These are phyloP conservation scores for Pipra filicauda DNA, from an alignment of 2,113 vertebrate genomes.

Conservation along the genomic window DNA sequence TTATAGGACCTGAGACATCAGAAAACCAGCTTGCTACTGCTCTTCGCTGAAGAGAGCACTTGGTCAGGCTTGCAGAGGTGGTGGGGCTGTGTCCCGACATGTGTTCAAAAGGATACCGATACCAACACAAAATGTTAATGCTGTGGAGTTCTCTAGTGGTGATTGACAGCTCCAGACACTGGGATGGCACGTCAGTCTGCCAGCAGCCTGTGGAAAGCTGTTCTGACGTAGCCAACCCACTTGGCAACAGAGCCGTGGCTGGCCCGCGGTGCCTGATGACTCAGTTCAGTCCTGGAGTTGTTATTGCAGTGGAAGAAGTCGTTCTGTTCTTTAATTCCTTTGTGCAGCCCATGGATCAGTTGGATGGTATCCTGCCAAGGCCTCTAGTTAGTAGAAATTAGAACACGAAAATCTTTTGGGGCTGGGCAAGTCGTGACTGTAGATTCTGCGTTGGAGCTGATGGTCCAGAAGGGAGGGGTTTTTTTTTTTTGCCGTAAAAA, in stretches of 20 bases:
- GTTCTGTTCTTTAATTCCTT: conserved; percentile 56
- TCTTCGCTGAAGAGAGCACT: neutral
- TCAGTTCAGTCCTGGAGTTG: conserved; percentile 41
- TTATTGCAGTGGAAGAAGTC: conserved; percentile 41
- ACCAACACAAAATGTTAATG: neutral
- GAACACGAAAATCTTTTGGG: neutral
- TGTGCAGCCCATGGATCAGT: neutral
- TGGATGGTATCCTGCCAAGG: conserved; percentile 24
- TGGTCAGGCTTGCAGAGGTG: neutral
- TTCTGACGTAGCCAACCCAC: neutral
- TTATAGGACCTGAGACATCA: accelerated
- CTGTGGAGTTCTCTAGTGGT: neutral
- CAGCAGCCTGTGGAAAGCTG: conserved; percentile 43
- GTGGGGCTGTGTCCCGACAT: neutral
- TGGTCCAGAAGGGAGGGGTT: neutral
- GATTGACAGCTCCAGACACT: neutral
- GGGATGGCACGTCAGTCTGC: neutral
- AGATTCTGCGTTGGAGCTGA: neutral
- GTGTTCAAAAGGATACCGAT: neutral
- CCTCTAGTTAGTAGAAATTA: conserved; percentile 30
- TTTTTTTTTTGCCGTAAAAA: neutral
- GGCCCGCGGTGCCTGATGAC: conserved; percentile 8
- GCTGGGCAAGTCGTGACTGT: neutral
- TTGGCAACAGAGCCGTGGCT: conserved; percentile 33
- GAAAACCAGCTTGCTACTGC: neutral